Conservation (phyloP, 1,140 invertebrate species). For the Varroa destructor region DNA sequence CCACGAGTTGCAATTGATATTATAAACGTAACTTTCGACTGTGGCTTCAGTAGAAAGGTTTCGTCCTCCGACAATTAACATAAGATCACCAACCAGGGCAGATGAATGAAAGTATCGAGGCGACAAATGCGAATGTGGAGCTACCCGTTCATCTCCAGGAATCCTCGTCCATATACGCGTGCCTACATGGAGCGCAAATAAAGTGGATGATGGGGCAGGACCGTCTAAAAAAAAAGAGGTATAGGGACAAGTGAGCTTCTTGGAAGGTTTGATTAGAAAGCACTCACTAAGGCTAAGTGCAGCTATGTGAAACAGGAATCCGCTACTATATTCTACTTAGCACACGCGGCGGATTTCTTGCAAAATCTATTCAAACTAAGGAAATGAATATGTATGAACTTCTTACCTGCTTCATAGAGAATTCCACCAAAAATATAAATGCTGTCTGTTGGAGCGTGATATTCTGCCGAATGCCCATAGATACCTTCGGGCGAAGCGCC, state of each 20-base stretch:
- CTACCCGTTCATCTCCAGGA: conserved; percentile 36
- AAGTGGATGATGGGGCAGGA: conserved; percentile 34
- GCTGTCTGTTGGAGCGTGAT: conserved; percentile 60
- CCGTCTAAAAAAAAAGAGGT: conserved; percentile 16
- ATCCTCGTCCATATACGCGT: conserved; percentile 35
- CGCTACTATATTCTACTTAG: no score
- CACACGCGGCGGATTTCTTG: not conserved
- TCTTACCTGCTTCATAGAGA: conserved; percentile 55
- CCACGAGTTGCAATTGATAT: conserved; percentile 80
- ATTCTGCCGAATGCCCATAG: conserved; percentile 79
- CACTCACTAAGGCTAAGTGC: not conserved
- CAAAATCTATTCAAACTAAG: not conserved
- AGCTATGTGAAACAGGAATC: not conserved
- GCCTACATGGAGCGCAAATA: conserved; percentile 36
- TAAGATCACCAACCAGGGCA: conserved; percentile 68
- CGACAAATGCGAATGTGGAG: conserved; percentile 48
- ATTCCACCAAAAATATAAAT: conserved; percentile 84
- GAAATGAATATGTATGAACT: conserved; percentile 39
- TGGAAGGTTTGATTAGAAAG: not conserved
- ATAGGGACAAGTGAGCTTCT: not conserved
- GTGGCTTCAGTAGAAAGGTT: conserved; percentile 52
- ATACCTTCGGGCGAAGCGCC: conserved; percentile 63
- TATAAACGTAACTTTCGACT: conserved; percentile 67
- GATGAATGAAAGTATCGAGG: conserved; percentile 74
- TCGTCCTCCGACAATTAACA: conserved; percentile 75